Evolutionary conservation across 1,140 invertebrate genomes (phyloP).

Genomic region (Branchinecta lynchi): DNA sequence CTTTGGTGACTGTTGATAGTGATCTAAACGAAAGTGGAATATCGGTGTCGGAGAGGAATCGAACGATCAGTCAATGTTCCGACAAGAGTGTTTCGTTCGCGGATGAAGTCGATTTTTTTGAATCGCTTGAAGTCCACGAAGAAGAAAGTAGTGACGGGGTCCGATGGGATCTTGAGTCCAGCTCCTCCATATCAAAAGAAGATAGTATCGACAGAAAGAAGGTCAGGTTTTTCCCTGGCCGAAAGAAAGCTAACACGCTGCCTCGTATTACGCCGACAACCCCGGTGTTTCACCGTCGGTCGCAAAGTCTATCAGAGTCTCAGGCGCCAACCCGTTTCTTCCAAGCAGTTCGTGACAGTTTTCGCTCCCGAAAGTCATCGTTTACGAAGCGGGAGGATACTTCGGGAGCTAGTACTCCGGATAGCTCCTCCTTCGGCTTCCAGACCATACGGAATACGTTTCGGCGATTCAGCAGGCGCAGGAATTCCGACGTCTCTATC

Average conservation of each 20-base stretch:
- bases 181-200: neutral
- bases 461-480: neutral
- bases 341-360: neutral
- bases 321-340: neutral
- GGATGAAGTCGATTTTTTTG: neutral
- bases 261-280: neutral
- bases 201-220: neutral
- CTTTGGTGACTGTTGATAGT: neutral
- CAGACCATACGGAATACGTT: neutral
- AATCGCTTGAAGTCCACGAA: neutral
- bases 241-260: conserved; percentile 3
- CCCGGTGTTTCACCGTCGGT: neutral
- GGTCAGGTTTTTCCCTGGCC: neutral
- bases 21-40: too few relatives aligned
- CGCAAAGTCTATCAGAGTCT: neutral
- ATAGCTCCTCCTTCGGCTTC: neutral
- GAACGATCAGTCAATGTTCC: conserved; percentile 20
- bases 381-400: neutral
- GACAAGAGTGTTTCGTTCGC: conserved; percentile 20
- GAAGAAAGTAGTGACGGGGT: neutral
- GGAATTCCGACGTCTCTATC: neutral
- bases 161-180: neutral
- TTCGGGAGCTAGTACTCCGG: neutral
- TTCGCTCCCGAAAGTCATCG: neutral
- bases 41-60: neutral